Percentiles rank a stretch among this genome's conserved stretches.
Evolutionary conservation across 2,113 vertebrate genomes (phyloP).

Genomic region (Caranx ignobilis): DNA sequence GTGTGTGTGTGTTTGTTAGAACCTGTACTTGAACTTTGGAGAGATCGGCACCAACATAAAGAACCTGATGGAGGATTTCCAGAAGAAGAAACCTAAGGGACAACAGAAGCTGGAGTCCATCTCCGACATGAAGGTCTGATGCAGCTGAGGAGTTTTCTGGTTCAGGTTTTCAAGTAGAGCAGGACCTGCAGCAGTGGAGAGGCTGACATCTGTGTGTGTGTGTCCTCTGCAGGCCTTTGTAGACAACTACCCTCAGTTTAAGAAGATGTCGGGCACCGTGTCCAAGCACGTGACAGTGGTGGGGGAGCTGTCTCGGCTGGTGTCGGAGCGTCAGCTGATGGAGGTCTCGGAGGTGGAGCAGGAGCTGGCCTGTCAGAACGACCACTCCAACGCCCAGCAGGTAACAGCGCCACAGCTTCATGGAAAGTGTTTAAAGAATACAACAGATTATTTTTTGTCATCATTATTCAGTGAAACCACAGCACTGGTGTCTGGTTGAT

Average conservation of each 20-base stretch:
- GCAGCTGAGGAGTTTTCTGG: background rate
- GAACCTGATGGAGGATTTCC: conserved; percentile 98
- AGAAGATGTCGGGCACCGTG: conserved; percentile 98
- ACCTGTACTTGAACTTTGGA: conserved; percentile 97
- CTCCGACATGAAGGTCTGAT: conserved; percentile 92
- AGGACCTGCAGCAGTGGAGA: too few relatives aligned
- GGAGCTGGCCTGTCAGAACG: conserved; percentile 95
- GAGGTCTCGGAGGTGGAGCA: conserved; percentile 95
- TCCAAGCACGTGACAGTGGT: conserved; percentile 98
- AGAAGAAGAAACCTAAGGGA: conserved; percentile 94
- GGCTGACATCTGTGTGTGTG: background rate
- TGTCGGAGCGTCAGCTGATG: conserved; percentile 84
- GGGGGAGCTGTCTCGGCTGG: conserved; percentile 93
- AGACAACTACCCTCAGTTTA: conserved; percentile 98
- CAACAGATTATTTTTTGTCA: too few relatives aligned
- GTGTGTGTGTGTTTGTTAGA: conserved; percentile 77
- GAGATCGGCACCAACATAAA: conserved; percentile 98
- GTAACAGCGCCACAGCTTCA: conserved; percentile 67
- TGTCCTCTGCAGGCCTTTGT: conserved; percentile 90
- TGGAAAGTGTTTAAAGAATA: too few relatives aligned
- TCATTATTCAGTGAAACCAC: too few relatives aligned
- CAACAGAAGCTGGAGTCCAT: conserved; percentile 98
- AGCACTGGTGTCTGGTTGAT: too few relatives aligned
- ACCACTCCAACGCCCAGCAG: conserved; percentile 95
- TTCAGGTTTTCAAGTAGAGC: too few relatives aligned